Base-by-base conservation (phyloP, 2,113 vertebrate species). In the Anas platyrhynchos region DNA sequence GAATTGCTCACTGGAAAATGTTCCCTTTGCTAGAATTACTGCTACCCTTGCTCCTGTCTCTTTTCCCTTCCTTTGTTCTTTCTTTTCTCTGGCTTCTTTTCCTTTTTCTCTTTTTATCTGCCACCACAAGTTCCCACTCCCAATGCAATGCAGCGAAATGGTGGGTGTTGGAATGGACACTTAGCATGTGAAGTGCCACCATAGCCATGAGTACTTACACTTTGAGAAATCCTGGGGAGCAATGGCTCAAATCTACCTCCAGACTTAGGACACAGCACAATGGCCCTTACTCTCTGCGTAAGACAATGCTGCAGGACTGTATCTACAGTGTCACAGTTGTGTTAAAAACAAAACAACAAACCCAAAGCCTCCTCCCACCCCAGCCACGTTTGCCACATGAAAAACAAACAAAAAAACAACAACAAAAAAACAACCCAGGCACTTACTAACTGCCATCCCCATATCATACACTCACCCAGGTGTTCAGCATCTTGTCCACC, bases 1-100 rank as follows among this genome's bases (percentile, higher is more conserved):
- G 80, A 94, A 87, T 29, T 66, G 88, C 88, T 95, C 86, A 87
- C 83, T 95, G 88, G 88, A 95, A 96, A 93, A 93, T 87, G 38
- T 94, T 97, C 62, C 32, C 88, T 82, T 86, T 84, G 66, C 74
- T 96, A 89, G 58, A 34, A 93, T 92, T 88, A 83, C 12, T 94
- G 91, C 83, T 62, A 90, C 54, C 22, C 62, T 95, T 69, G 23
- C 77, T 82, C 44, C 68, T 75, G 27, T 48, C 61, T 79, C 50
- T 72, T 86, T 88, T 92, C 26, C 31, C 7, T 89, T 88, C 41
- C 44, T 48, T 88, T 17, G 58, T 46, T 88, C 43, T 52, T 85
- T 69, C 72, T 83, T 74, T 74, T 11, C 31, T 74, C 41, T 36
- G 7, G 59, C 26, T 63, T 59, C 18, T 27, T 62, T 61, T 62